Conservation (phyloP, 2,888 invertebrate species). For the Pyrrhia umbra region DNA sequence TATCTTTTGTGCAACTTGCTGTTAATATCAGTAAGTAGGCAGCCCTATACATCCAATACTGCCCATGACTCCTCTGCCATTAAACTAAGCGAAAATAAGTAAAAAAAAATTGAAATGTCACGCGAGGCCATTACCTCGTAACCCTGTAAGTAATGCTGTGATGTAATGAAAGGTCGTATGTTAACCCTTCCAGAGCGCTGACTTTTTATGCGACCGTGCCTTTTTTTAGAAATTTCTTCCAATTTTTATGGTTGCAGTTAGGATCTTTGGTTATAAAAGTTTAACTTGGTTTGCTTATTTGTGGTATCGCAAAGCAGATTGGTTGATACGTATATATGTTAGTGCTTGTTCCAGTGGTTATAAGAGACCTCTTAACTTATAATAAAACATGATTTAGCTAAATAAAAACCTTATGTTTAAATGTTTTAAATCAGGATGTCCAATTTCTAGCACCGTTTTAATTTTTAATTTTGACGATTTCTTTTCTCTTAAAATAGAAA, state of each 20-base stretch:
- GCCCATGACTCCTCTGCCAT: constrained; percentile 43
- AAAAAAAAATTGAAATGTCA: constrained; percentile 55
- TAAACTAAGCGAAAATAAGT: constrained; percentile 15
- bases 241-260: constrained; percentile 9
- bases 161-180: constrained; percentile 55
- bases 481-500: too few relatives aligned
- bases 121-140: constrained; percentile 53
- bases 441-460: too few relatives aligned
- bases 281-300: too few relatives aligned
- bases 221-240: not conserved
- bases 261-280: not conserved
- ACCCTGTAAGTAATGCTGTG: constrained; percentile 55
- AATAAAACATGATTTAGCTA: too few relatives aligned
- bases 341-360: too few relatives aligned
- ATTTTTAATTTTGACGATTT: too few relatives aligned
- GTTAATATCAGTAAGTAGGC: not conserved
- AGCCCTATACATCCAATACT: constrained; percentile 27
- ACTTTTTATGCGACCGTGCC: not conserved
- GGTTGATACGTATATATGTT: too few relatives aligned
- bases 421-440: too few relatives aligned
- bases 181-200: constrained; percentile 40
- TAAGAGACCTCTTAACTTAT: too few relatives aligned
- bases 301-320: too few relatives aligned
- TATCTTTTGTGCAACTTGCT: too few relatives aligned
- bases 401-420: too few relatives aligned